Evolutionary conservation across 2,113 vertebrate species (phyloP).

Genomic region (Trichechus manatus): DNA sequence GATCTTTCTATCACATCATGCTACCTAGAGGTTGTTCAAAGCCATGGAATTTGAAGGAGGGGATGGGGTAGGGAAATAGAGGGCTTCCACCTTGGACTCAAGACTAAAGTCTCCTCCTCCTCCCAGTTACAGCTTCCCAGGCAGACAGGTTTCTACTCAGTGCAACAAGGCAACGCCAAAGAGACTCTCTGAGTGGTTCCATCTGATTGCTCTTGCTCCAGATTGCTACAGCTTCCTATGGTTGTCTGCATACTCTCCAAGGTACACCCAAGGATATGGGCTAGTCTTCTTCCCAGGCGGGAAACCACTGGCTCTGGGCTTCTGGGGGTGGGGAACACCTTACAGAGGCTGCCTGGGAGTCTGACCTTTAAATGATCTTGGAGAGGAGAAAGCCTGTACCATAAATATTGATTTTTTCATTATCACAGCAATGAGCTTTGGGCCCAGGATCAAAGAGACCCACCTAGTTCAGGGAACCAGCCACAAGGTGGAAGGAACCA

Average conservation of each 20-base stretch:
- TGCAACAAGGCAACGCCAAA: not conserved
- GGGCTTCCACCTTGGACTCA: not conserved
- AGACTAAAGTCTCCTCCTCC: not conserved
- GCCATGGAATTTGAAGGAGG: not conserved
- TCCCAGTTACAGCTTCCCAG: not conserved
- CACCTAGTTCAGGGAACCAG: not conserved
- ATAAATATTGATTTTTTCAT: slow-evolving; percentile 16
- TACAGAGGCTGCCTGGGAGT: not conserved
- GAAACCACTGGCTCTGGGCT: not conserved
- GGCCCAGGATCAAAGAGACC: not conserved
- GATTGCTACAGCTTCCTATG: not conserved
- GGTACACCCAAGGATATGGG: not conserved
- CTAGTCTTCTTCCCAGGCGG: not conserved
- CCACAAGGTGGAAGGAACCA: not conserved
- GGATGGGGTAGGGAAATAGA: not conserved
- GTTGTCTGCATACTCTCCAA: too few relatives aligned
- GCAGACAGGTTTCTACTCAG: not conserved
- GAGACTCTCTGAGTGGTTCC: not conserved
- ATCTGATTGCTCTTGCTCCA: too few relatives aligned
- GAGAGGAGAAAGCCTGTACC: not conserved
- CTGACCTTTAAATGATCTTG: not conserved
- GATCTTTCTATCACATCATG: not conserved
- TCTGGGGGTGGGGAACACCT: not conserved
- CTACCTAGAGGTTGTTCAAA: not conserved
- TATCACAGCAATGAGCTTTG: not conserved